Percentiles rank a stretch among this genome's conserved stretches.
These are phyloP conservation scores for Tipula confusa DNA, from an alignment of 2,888 invertebrate species.

Conservation along the genomic window DNA sequence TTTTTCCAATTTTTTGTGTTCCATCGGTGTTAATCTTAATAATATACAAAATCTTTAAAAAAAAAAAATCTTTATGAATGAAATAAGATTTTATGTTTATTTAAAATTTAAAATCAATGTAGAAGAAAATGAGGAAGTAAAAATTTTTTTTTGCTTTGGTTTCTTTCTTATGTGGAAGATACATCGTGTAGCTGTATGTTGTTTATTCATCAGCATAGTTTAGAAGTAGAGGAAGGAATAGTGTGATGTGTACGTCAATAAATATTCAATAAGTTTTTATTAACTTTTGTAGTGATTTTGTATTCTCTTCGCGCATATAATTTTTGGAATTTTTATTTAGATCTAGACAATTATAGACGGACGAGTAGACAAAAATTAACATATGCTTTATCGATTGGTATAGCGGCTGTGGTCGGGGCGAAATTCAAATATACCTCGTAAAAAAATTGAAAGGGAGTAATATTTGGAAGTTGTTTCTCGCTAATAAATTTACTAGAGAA, in stretches of 20 bases:
- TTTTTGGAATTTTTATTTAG: slow-evolving; percentile 14
- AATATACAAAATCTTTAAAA: slow-evolving; percentile 14
- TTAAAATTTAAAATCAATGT: slow-evolving; percentile 12
- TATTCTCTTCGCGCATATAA: not conserved
- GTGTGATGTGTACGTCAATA: slow-evolving; percentile 25
- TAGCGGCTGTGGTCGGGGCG: too few species aligned
- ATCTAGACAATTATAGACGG: not conserved
- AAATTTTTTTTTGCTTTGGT: not conserved
- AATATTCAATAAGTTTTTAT: slow-evolving; percentile 25
- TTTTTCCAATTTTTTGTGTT: not conserved
- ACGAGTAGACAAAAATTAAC: not conserved
- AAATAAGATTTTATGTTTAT: slow-evolving; percentile 16
- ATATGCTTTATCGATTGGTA: too few species aligned
- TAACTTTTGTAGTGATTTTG: slow-evolving; percentile 25
- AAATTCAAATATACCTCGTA: too few species aligned
- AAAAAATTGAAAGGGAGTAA: too few species aligned
- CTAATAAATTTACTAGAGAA: too few species aligned
- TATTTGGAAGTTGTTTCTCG: too few species aligned
- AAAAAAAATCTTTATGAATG: slow-evolving; percentile 25
- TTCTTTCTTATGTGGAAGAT: not conserved
- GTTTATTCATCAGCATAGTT: not conserved
- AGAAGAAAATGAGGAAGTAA: not conserved
- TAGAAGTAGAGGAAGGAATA: slow-evolving; percentile 8
- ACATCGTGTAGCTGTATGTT: not conserved
- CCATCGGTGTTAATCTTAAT: slow-evolving; percentile 6